Conservation (phyloP, 1,140 invertebrate species). For the Drosophila orosa region DNA sequence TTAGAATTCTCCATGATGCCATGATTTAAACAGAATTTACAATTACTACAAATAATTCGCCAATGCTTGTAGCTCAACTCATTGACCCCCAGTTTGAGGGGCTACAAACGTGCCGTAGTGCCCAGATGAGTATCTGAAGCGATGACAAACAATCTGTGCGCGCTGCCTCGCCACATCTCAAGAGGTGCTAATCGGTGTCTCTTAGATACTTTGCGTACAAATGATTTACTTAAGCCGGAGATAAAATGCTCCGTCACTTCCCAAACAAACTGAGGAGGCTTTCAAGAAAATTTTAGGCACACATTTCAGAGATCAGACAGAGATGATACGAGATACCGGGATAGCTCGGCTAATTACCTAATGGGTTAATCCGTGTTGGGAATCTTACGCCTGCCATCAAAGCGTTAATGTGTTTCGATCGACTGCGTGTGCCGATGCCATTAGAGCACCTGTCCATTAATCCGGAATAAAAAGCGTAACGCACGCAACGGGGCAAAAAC, state of each 20-base stretch:
- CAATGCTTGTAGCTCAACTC: neutral
- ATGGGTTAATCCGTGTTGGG: conserved; percentile 25
- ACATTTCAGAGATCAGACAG: conserved; percentile 15
- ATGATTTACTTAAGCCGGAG: neutral
- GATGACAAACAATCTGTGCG: neutral
- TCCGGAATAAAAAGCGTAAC: conserved; percentile 5
- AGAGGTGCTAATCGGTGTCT: conserved; percentile 25
- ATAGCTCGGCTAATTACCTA: conserved; percentile 26
- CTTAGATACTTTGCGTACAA: conserved; percentile 7
- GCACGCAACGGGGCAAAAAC: conserved; percentile 5
- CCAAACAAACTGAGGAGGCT: neutral
- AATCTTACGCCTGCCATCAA: conserved; percentile 15
- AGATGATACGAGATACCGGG: conserved; percentile 5
- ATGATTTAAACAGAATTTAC: conserved; percentile 34
- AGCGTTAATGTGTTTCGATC: conserved; percentile 31
- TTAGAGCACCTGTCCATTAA: conserved; percentile 20
- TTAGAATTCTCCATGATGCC: conserved; percentile 9
- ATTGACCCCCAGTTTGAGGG: conserved; percentile 19
- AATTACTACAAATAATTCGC: conserved; percentile 19
- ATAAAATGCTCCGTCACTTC: conserved; percentile 28
- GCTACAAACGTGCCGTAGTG: conserved; percentile 2
- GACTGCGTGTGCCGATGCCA: conserved; percentile 19
- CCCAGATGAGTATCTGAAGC: conserved; percentile 6
- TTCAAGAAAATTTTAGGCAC: neutral
- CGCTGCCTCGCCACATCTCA: neutral